These are phyloP conservation scores for Pristis pectinata DNA, from an alignment of 2,797 vertebrate species.

Conservation along the genomic window DNA sequence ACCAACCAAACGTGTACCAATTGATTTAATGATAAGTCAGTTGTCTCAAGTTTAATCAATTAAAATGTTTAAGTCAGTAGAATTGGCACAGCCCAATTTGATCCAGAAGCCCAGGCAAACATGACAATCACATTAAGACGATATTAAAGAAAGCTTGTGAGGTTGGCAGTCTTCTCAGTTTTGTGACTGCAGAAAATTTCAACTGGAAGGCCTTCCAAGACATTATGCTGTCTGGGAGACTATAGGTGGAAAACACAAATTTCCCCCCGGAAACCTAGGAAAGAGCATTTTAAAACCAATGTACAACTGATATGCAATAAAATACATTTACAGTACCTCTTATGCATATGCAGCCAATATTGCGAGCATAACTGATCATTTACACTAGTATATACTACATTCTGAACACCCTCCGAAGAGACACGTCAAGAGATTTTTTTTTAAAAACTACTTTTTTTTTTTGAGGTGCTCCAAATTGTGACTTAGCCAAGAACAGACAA, in stretches of 20 bases:
- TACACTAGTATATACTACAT: not conserved
- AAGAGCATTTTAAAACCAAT: constrained; percentile 29
- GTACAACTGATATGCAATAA: constrained; percentile 28
- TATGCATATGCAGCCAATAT: constrained; percentile 29
- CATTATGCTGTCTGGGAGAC: not conserved
- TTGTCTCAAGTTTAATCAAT: constrained; percentile 41
- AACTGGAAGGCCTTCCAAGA: not conserved
- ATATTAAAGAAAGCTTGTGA: constrained; percentile 28
- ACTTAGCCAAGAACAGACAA: constrained; percentile 21
- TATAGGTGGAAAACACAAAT: not conserved
- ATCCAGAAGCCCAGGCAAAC: constrained; percentile 23
- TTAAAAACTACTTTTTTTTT: not conserved
- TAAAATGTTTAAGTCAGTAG: constrained; percentile 39
- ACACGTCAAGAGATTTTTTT: constrained; percentile 13
- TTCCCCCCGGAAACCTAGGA: not conserved
- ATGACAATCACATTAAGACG: constrained; percentile 35
- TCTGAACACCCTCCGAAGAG: constrained; percentile 18
- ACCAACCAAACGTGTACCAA: not conserved
- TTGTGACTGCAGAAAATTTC: not conserved
- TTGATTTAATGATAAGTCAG: constrained; percentile 40
- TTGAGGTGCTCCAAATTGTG: not conserved
- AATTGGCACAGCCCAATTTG: not conserved
- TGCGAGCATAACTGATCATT: constrained; percentile 20
- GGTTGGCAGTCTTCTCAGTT: not conserved
- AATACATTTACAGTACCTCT: constrained; percentile 33